These are phyloP conservation scores for Anabacerthia variegaticeps DNA, from an alignment of 2,797 vertebrate species.

Conservation along the genomic window DNA sequence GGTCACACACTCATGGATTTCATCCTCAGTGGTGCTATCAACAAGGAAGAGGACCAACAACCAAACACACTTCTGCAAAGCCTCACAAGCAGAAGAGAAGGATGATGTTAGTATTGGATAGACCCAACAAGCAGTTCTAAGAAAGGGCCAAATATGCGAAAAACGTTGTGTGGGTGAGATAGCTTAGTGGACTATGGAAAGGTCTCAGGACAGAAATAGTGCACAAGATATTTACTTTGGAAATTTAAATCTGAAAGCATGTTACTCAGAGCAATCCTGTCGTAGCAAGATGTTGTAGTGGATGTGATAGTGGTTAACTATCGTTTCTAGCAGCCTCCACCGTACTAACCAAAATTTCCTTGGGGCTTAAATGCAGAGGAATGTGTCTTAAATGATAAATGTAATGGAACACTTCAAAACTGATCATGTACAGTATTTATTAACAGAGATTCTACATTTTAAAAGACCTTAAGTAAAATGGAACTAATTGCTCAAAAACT, in stretches of 20 bases:
- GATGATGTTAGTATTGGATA: accelerated
- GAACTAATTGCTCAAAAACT: slow-evolving; percentile 46
- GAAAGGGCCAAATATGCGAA: neutral
- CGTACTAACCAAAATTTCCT: neutral
- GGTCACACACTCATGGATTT: neutral
- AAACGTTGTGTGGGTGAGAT: neutral
- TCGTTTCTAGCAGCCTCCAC: neutral
- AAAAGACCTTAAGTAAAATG: neutral
- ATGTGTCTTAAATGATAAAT: slow-evolving; percentile 14
- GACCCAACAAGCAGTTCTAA: neutral
- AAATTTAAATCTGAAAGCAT: neutral
- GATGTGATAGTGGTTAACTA: neutral
- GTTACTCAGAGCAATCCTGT: neutral
- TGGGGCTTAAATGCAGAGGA: neutral
- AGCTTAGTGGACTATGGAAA: neutral
- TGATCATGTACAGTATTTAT: slow-evolving; percentile 43
- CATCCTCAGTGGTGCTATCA: neutral
- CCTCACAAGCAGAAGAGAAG: neutral
- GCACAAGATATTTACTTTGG: neutral
- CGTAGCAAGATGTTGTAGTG: neutral
- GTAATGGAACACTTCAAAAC: slow-evolving; percentile 42
- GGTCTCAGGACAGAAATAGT: neutral
- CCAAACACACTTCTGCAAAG: neutral
- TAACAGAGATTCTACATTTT: slow-evolving; percentile 36
- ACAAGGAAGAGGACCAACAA: neutral